Evolutionary conservation across 2,113 vertebrate genomes (phyloP).

Genomic region (Cephalopholis sonnerati): DNA sequence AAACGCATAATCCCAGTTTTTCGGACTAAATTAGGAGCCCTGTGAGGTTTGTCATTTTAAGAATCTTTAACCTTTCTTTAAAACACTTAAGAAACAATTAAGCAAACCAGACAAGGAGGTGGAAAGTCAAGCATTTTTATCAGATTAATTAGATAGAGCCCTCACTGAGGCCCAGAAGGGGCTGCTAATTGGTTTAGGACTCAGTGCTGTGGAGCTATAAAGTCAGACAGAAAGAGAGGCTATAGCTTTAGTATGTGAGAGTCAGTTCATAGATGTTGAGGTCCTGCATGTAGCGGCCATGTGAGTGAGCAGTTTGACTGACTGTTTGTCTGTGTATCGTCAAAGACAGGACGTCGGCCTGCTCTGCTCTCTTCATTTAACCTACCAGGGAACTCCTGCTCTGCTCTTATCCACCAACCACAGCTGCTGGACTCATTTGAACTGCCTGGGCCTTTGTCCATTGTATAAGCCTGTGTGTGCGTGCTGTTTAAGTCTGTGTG

Average conservation of each 20-base stretch:
- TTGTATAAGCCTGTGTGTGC: constrained; percentile 68
- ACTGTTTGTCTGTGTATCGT: constrained; percentile 59
- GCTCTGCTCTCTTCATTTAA: constrained; percentile 65
- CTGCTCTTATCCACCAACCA: constrained; percentile 67
- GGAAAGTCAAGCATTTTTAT: constrained; percentile 27
- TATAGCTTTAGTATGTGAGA: background rate
- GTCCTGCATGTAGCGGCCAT: constrained; percentile 18
- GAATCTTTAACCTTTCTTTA: background rate
- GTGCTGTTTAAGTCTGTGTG: constrained; percentile 26
- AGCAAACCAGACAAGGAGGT: background rate
- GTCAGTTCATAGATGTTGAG: constrained; percentile 32
- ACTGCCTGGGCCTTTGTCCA: constrained; percentile 72
- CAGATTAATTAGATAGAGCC: constrained; percentile 45
- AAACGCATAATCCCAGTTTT: background rate
- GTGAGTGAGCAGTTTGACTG: constrained; percentile 36
- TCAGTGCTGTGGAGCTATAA: background rate
- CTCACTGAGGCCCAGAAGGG: constrained; percentile 16
- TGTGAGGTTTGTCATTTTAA: background rate
- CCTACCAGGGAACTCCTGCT: constrained; percentile 65
- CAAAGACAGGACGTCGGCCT: constrained; percentile 62
- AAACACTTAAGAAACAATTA: constrained; percentile 6
- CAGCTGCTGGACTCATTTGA: constrained; percentile 79
- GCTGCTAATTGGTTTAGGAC: constrained; percentile 42
- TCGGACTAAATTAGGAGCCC: background rate
- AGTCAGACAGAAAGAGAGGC: background rate